Evolutionary conservation across 2,888 invertebrate species (phyloP).

Genomic region (Euplexia lucipara): DNA sequence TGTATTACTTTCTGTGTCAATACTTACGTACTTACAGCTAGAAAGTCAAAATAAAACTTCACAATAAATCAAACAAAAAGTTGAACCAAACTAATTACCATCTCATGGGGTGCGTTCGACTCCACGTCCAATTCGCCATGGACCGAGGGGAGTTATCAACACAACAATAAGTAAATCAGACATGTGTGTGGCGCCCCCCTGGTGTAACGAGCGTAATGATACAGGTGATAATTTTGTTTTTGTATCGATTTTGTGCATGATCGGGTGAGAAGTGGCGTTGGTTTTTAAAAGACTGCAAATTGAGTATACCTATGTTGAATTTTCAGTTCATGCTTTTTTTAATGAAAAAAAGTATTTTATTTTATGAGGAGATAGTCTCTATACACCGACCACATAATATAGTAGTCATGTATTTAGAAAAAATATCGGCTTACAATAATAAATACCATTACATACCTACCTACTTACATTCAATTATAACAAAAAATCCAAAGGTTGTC

Average conservation of each 20-base stretch:
- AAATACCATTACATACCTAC: too few relatives aligned
- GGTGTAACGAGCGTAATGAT: slow-evolving; percentile 54
- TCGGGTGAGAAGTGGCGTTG: slow-evolving; percentile 1
- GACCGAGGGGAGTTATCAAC: slow-evolving; percentile 58
- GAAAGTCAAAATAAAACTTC: slow-evolving; percentile 23
- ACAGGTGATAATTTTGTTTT: slow-evolving; percentile 58
- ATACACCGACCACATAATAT: too few relatives aligned
- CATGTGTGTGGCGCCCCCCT: slow-evolving; percentile 64
- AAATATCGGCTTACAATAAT: too few relatives aligned
- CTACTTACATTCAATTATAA: too few relatives aligned
- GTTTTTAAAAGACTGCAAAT: slow-evolving; percentile 12
- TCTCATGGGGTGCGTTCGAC: slow-evolving; percentile 61
- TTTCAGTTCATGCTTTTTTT: too few relatives aligned
- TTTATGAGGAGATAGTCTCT: too few relatives aligned
- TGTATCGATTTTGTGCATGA: slow-evolving; percentile 44
- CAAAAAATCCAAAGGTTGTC: too few relatives aligned
- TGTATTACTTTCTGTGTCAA: too few relatives aligned
- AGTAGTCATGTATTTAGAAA: too few relatives aligned
- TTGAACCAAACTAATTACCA: slow-evolving; percentile 47
- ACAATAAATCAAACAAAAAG: slow-evolving; percentile 28
- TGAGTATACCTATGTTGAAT: too few relatives aligned
- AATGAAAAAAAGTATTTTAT: too few relatives aligned
- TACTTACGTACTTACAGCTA: too few relatives aligned
- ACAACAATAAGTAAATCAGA: slow-evolving; percentile 66
- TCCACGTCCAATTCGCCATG: slow-evolving; percentile 67